These are phyloP conservation scores for Oxytorus armatus DNA, from an alignment of 2,888 invertebrate genomes.

Conservation along the genomic window DNA sequence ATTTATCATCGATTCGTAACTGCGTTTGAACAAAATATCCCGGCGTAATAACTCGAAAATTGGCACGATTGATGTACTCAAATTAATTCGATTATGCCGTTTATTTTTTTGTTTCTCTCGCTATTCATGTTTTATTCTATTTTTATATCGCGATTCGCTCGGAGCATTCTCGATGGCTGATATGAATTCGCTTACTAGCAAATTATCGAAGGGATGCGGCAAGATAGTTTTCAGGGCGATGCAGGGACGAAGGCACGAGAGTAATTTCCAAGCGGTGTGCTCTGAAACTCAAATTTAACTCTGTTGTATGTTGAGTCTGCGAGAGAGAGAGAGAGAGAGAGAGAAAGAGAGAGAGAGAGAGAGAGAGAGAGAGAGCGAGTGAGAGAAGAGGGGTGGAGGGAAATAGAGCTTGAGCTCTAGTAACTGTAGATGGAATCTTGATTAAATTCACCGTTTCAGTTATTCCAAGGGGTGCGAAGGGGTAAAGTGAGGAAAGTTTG, in stretches of 20 bases:
- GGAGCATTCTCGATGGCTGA: conserved; percentile 54
- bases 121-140: background rate
- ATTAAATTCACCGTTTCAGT: conserved; percentile 73
- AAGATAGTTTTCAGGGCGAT: too few species aligned
- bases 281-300: conserved; percentile 67
- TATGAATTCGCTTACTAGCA: conserved; percentile 62
- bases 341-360: conserved; percentile 29
- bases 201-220: conserved; percentile 53
- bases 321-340: conserved; percentile 27
- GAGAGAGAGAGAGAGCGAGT: background rate
- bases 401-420: conserved; percentile 42
- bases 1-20: conserved; percentile 34
- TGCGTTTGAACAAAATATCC: conserved; percentile 40
- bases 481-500: conserved; percentile 34
- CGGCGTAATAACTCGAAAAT: conserved; percentile 44
- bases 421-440: conserved; percentile 73
- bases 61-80: conserved; percentile 41
- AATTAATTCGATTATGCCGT: conserved; percentile 47
- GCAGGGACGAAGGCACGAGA: conserved; percentile 51
- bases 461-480: conserved; percentile 49
- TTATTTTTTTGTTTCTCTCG: background rate
- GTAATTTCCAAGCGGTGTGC: conserved; percentile 66
- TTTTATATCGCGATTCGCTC: conserved; percentile 35
- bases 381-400: conserved; percentile 29
- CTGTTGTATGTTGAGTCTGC: conserved; percentile 49